A percentile compares a stretch with the other conserved stretches of the same genome.
phyloP scores from a whole-genome alignment of 2,113 vertebrate species.

The Lepus europaeus region DNA sequence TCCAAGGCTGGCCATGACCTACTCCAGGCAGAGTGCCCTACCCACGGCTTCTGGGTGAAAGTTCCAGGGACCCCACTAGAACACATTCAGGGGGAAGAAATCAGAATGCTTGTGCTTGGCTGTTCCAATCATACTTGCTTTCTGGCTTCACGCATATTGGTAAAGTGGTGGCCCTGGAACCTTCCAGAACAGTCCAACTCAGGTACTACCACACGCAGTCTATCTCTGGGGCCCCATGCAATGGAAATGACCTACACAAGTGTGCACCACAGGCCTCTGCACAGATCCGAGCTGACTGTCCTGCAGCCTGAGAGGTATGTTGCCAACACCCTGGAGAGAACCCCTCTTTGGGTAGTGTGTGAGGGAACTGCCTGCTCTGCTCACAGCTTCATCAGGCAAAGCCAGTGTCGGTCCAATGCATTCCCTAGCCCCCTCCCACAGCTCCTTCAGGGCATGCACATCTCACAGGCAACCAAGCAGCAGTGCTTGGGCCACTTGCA shows the following conservation, averaged over 20 bases:
- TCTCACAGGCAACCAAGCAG: background rate
- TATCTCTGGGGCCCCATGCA: background rate
- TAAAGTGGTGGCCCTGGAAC: background rate
- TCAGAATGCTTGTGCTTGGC: background rate
- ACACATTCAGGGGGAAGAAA: too few species aligned
- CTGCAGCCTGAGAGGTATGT: background rate
- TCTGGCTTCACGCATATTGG: background rate
- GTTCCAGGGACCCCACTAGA: background rate
- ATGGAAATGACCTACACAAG: background rate
- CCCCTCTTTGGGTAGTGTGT: background rate
- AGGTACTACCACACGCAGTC: too few species aligned
- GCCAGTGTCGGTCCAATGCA: too few species aligned
- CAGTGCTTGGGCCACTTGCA: background rate
- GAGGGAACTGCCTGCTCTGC: background rate
- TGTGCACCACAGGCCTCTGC: background rate
- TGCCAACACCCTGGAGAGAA: background rate
- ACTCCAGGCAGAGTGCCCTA: background rate
- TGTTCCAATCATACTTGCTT: fast-evolving
- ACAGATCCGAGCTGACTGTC: background rate
- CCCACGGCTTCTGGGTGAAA: background rate
- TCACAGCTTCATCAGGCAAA: too few species aligned
- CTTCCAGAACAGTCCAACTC: background rate
- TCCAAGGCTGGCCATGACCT: fast-evolving
- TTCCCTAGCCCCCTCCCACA: background rate
- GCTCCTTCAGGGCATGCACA: fast-evolving